Percentiles rank a stretch among this genome's conserved stretches.
Evolutionary conservation across 2,888 invertebrate species (phyloP).

Genomic region (Sipha maydis): DNA sequence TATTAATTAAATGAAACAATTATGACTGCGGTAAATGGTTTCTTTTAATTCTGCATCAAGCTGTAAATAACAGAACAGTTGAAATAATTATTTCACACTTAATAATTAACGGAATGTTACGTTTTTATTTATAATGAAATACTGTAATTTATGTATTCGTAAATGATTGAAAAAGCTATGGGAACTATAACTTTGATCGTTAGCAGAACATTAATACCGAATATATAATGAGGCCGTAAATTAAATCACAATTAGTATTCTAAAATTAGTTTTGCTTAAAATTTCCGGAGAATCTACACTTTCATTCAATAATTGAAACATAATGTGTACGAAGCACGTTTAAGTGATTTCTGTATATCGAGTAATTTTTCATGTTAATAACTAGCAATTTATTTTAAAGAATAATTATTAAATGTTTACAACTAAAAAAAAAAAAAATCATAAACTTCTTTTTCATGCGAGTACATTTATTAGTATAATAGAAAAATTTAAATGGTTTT

Average conservation of each 20-base stretch:
- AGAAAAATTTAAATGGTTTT: too few species aligned
- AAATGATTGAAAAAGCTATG: background rate
- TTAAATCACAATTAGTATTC: background rate
- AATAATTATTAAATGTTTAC: too few species aligned
- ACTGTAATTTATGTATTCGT: background rate
- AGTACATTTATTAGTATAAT: too few species aligned
- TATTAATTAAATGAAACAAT: background rate
- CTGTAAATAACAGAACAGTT: background rate
- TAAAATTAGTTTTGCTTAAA: background rate
- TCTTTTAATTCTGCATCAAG: constrained; percentile 7
- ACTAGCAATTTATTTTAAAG: background rate
- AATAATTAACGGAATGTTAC: background rate
- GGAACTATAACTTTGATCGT: constrained; percentile 14
- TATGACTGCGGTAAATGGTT: background rate
- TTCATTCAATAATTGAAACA: background rate
- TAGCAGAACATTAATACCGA: constrained; percentile 1
- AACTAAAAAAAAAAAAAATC: too few species aligned
- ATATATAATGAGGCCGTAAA: background rate
- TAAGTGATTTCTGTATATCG: background rate
- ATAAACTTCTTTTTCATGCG: too few species aligned
- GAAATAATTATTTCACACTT: background rate
- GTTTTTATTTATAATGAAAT: background rate
- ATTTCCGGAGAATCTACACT: background rate
- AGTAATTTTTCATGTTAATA: background rate
- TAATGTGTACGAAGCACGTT: background rate